Conservation (phyloP, 2,113 vertebrate species). For the Bombycilla garrulus region DNA sequence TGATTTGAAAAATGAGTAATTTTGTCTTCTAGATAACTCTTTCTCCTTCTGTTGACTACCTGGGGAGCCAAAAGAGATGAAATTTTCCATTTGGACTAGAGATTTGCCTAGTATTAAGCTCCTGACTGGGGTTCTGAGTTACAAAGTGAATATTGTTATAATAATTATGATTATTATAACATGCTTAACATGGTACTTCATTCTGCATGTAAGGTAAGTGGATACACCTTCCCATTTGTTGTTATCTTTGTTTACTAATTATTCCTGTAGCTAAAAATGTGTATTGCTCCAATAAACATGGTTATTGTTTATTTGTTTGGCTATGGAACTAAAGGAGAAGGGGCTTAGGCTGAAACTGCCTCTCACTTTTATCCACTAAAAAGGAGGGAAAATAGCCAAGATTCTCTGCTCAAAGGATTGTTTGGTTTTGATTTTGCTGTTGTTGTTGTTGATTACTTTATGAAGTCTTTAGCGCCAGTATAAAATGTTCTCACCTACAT, state of each 20-base stretch:
- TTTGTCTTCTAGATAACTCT: neutral
- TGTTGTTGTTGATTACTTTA: neutral
- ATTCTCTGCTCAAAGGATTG: neutral
- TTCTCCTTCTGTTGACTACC: neutral
- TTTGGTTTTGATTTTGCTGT: neutral
- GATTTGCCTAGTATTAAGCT: neutral
- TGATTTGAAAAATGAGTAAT: neutral
- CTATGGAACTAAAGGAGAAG: neutral
- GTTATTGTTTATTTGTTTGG: too few species aligned
- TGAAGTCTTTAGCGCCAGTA: neutral
- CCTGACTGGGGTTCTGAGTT: neutral
- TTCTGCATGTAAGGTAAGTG: neutral
- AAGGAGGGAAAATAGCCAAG: slow-evolving; percentile 5
- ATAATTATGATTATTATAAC: neutral
- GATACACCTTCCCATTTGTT: neutral
- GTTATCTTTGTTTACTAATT: neutral
- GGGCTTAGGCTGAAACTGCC: neutral
- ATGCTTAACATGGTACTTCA: neutral
- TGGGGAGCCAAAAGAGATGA: neutral
- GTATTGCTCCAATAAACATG: neutral
- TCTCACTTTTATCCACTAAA: neutral
- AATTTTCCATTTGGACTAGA: neutral
- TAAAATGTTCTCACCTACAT: neutral
- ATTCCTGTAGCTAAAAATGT: neutral
- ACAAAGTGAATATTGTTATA: neutral